Percentiles rank a stretch among this genome's conserved stretches.
These are phyloP conservation scores for Hypsopygia costalis DNA, from an alignment of 2,888 invertebrate genomes.

Conservation along the genomic window DNA sequence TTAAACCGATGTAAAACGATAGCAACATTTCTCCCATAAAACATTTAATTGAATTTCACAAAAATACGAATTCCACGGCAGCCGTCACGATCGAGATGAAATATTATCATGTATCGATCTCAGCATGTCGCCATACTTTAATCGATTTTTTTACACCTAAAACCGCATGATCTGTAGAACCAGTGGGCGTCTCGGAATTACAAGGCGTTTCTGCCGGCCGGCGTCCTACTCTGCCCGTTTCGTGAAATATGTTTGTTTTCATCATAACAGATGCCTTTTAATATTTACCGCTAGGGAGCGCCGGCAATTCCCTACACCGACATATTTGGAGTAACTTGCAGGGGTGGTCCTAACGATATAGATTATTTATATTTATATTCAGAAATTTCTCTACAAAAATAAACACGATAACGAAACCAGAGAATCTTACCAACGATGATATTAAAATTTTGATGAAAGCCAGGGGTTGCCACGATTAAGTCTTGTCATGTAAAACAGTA, in stretches of 20 bases:
- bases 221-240: conserved; percentile 47
- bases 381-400: conserved; percentile 5
- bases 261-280: conserved; percentile 59
- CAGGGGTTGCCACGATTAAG: conserved; percentile 38
- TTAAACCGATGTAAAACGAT: conserved; percentile 61
- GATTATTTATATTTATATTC: conserved; percentile 35
- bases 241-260: conserved; percentile 75
- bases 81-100: conserved; percentile 65
- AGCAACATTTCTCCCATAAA: conserved; percentile 58
- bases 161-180: conserved; percentile 73
- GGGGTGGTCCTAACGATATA: conserved; percentile 58
- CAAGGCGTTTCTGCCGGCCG: conserved; percentile 71
- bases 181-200: conserved; percentile 70
- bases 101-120: conserved; percentile 76
- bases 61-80: conserved; percentile 66
- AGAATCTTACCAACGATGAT: too few relatives aligned
- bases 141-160: conserved; percentile 80
- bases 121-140: conserved; percentile 77
- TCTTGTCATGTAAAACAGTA: conserved; percentile 55
- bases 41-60: conserved; percentile 74
- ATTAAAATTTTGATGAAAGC: conserved; percentile 14
- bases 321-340: conserved; percentile 56
- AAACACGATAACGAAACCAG: not conserved
- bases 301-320: conserved; percentile 32
- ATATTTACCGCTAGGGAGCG: conserved; percentile 47